Evolutionary conservation across 2,113 vertebrate genomes (phyloP).

Genomic region (Indicator maculatus): DNA sequence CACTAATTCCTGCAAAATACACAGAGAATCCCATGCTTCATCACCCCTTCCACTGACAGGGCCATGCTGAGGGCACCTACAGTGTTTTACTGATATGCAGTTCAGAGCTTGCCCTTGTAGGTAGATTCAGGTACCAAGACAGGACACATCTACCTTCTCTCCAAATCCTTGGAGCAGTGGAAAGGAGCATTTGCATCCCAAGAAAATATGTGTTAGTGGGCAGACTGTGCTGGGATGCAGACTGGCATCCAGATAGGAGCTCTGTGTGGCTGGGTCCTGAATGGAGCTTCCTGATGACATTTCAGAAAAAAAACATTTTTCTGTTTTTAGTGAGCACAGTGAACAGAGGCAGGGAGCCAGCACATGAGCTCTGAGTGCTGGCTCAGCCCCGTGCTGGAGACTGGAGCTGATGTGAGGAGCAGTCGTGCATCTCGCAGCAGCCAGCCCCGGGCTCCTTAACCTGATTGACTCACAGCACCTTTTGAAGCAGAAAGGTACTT

Average conservation of each 20-base stretch:
- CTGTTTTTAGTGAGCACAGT: neutral
- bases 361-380: neutral
- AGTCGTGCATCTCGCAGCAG: neutral
- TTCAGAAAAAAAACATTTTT: neutral
- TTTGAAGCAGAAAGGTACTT: constrained; percentile 33
- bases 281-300: neutral
- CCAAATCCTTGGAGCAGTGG: neutral
- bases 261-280: fast-evolving
- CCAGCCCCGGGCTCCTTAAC: constrained; percentile 26
- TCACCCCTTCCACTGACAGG: neutral
- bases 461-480: neutral
- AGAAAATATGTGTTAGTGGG: fast-evolving
- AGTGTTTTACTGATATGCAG: neutral
- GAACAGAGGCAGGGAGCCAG: neutral
- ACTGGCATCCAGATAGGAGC: neutral
- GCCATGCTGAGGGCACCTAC: neutral
- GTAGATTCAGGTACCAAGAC: neutral
- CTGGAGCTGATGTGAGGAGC: neutral
- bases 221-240: neutral
- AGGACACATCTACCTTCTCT: neutral
- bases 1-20: neutral
- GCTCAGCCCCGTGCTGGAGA: neutral
- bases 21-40: neutral
- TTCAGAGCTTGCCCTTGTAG: neutral
- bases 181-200: neutral